Percentiles rank a stretch among this genome's conserved stretches.
phyloP scores from a whole-genome alignment of 2,797 vertebrate species.

The Zenarchopterus dispar region DNA sequence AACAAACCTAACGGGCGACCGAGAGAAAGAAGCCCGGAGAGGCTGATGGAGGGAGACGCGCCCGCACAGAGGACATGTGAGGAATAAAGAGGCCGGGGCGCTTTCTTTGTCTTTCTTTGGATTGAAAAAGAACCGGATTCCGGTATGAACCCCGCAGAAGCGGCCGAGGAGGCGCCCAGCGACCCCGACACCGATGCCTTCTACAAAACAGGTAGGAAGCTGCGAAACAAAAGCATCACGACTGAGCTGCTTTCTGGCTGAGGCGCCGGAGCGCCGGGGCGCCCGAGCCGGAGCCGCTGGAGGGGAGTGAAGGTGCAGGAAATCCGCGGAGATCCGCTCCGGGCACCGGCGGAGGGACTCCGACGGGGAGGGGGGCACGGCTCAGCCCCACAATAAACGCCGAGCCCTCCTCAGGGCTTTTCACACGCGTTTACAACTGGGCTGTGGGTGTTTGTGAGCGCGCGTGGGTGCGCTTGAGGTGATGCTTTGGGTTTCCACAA shows the following conservation, averaged over 20 bases:
- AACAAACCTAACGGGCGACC: slow-evolving; percentile 51
- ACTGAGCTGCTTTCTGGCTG: background rate
- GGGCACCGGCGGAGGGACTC: slow-evolving; percentile 4
- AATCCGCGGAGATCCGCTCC: background rate
- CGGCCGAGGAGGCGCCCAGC: slow-evolving; percentile 89
- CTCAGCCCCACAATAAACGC: background rate
- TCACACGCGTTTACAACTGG: background rate
- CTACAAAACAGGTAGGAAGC: slow-evolving; percentile 80
- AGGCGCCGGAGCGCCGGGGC: background rate
- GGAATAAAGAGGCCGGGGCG: slow-evolving; percentile 26
- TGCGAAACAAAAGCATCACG: background rate
- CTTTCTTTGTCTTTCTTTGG: slow-evolving; percentile 45
- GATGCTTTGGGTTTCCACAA: slow-evolving; percentile 46
- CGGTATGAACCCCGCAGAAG: slow-evolving; percentile 76
- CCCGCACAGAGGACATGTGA: slow-evolving; percentile 46
- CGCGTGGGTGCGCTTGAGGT: slow-evolving; percentile 20
- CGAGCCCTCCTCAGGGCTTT: no score
- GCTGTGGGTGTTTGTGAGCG: background rate
- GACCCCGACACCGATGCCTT: slow-evolving; percentile 88
- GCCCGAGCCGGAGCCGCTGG: background rate
- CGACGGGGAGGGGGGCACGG: background rate
- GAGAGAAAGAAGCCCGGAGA: slow-evolving; percentile 29
- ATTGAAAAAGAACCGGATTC: slow-evolving; percentile 60
- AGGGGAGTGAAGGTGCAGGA: background rate
- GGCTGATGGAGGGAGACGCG: slow-evolving; percentile 42